These are phyloP conservation scores for Bombus confusus DNA, from an alignment of 1,140 invertebrate genomes.

Conservation along the genomic window DNA sequence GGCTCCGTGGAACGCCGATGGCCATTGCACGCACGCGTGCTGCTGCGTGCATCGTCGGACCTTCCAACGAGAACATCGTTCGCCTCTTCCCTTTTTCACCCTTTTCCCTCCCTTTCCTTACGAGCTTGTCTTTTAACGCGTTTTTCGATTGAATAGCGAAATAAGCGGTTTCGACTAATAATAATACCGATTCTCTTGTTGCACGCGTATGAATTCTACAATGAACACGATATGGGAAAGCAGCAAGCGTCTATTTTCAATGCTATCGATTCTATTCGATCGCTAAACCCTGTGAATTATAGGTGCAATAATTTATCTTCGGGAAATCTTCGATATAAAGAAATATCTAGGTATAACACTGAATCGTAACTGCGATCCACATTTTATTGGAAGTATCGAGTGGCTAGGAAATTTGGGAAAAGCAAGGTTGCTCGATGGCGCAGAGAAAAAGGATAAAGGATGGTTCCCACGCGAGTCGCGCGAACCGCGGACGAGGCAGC, in stretches of 20 bases:
- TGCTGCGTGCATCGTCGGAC: slow-evolving; percentile 36
- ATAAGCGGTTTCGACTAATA: too few relatives aligned
- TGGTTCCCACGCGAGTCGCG: slow-evolving; percentile 46
- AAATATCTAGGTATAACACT: neutral
- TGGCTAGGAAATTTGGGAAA: neutral
- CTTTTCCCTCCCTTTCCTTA: neutral
- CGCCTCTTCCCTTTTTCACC: slow-evolving; percentile 15
- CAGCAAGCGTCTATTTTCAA: too few relatives aligned
- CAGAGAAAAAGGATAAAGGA: neutral
- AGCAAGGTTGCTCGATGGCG: neutral
- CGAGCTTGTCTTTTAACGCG: too few relatives aligned
- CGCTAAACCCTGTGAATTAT: too few relatives aligned
- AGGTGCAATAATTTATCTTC: too few relatives aligned
- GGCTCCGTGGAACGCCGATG: neutral
- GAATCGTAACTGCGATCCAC: neutral
- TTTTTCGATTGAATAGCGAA: too few relatives aligned
- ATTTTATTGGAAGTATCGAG: too few relatives aligned
- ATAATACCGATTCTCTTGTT: too few relatives aligned
- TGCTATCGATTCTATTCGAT: too few relatives aligned
- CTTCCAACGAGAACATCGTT: slow-evolving; percentile 14
- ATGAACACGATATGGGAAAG: too few relatives aligned
- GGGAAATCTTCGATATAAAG: too few relatives aligned
- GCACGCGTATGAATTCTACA: too few relatives aligned
- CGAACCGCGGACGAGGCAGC: slow-evolving; percentile 11
- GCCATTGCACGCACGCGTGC: slow-evolving; percentile 47